phyloP scores from a whole-genome alignment of 2,797 vertebrate species.

The Myripristis murdjan region DNA sequence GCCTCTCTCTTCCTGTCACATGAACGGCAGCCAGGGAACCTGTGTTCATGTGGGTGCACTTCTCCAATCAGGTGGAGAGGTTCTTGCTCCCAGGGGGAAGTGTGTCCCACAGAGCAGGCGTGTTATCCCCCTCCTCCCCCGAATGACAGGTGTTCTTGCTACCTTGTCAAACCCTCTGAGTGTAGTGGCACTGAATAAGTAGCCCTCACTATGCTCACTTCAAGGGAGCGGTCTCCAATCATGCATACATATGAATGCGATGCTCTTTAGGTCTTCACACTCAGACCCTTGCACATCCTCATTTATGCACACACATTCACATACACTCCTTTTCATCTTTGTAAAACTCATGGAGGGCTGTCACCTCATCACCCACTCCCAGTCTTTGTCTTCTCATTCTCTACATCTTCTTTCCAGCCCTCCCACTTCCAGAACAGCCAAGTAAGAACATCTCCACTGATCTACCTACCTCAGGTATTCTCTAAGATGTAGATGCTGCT shows the following conservation, averaged over 20 bases:
- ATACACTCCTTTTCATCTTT: constrained; percentile 58
- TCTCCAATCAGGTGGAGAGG: constrained; percentile 4
- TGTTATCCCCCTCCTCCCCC: constrained; percentile 9
- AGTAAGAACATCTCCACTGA: constrained; percentile 43
- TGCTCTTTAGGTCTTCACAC: not conserved
- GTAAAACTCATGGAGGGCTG: constrained; percentile 29
- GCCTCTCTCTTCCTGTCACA: constrained; percentile 51
- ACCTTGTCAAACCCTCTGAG: constrained; percentile 12
- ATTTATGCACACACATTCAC: constrained; percentile 13
- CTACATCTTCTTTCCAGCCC: too few relatives aligned
- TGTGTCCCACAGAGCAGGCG: constrained; percentile 1
- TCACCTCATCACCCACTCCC: constrained; percentile 45
- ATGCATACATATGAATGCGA: too few relatives aligned
- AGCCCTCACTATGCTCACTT: not conserved
- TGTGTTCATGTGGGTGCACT: not conserved
- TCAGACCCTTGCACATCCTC: not conserved
- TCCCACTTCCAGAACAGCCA: constrained; percentile 15
- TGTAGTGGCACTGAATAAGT: constrained; percentile 12
- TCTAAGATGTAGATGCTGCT: constrained; percentile 25
- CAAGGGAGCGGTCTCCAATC: constrained; percentile 27
- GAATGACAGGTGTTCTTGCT: constrained; percentile 3
- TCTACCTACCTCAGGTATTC: constrained; percentile 42
- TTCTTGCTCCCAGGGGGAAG: not conserved
- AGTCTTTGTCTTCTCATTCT: constrained; percentile 36
- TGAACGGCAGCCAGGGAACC: constrained; percentile 17